A percentile compares a stretch with the other conserved stretches of the same genome.
phyloP scores from a whole-genome alignment of 2,113 vertebrate species.

The Caranx ignobilis region DNA sequence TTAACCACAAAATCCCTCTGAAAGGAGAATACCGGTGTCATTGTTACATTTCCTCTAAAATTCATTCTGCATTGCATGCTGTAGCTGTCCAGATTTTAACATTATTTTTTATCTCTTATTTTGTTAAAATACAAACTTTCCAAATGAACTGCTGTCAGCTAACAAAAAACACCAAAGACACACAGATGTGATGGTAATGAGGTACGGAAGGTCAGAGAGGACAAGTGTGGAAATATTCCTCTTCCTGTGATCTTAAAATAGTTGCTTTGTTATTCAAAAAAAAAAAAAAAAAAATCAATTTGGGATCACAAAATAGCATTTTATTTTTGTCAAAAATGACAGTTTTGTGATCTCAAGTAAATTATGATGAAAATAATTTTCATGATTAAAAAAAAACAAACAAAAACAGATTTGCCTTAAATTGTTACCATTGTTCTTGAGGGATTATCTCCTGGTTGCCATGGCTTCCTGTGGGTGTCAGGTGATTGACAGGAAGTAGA shows the following conservation, averaged over 20 bases:
- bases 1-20: conserved; percentile 72
- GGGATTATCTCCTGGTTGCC: conserved; percentile 15
- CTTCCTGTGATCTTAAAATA: not conserved
- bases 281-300: not conserved
- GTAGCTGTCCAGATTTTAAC: not conserved
- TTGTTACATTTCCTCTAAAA: not conserved
- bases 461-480: not conserved
- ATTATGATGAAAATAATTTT: not conserved
- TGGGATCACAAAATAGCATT: not conserved
- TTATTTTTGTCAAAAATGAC: too few species aligned
- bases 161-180: not conserved
- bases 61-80: not conserved
- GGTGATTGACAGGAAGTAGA: not conserved
- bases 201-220: not conserved
- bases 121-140: not conserved
- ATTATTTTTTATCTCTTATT: not conserved
- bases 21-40: conserved; percentile 70
- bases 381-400: not conserved
- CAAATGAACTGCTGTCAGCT: not conserved
- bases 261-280: not conserved
- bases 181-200: not conserved
- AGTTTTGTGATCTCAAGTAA: not conserved
- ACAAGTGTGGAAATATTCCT: not conserved
- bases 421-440: not conserved
- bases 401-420: too few species aligned